phyloP scores from a whole-genome alignment of 2,888 invertebrate species.

The Branchellion lobata region DNA sequence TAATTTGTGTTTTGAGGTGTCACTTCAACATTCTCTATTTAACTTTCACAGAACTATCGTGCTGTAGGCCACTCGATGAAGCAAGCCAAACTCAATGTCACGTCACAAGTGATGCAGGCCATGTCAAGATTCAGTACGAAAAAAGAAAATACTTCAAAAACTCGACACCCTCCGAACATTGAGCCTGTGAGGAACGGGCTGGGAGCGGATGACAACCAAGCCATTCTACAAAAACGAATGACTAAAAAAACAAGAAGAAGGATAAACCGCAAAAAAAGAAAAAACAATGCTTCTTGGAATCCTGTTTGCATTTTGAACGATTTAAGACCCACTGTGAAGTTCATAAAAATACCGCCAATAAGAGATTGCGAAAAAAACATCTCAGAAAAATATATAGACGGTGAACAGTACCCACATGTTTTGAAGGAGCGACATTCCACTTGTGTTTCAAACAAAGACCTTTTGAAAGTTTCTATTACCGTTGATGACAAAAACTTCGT shows the following conservation, averaged over 20 bases:
- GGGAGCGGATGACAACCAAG: neutral
- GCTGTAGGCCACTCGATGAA: neutral
- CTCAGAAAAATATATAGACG: too few relatives aligned
- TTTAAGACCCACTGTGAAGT: conserved; percentile 38
- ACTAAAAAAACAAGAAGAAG: neutral
- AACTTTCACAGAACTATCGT: conserved; percentile 24
- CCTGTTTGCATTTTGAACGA: conserved; percentile 42
- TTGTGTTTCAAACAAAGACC: too few relatives aligned
- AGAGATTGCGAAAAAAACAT: neutral
- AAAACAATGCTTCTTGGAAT: conserved; percentile 22
- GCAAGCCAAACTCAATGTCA: neutral
- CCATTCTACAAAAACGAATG: neutral
- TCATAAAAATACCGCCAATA: neutral
- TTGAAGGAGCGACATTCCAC: too few relatives aligned
- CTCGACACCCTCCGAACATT: too few relatives aligned
- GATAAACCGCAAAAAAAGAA: neutral
- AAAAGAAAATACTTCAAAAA: neutral
- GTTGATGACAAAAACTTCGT: conserved; percentile 40
- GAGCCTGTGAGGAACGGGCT: neutral
- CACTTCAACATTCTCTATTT: too few relatives aligned
- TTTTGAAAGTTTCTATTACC: neutral
- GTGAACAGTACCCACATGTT: too few relatives aligned
- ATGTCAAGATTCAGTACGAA: neutral
- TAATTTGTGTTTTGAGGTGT: too few relatives aligned
- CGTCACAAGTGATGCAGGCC: neutral